Evolutionary conservation across 2,113 vertebrate genomes (phyloP).

Genomic region (Ptilorrhoa leucosticta): DNA sequence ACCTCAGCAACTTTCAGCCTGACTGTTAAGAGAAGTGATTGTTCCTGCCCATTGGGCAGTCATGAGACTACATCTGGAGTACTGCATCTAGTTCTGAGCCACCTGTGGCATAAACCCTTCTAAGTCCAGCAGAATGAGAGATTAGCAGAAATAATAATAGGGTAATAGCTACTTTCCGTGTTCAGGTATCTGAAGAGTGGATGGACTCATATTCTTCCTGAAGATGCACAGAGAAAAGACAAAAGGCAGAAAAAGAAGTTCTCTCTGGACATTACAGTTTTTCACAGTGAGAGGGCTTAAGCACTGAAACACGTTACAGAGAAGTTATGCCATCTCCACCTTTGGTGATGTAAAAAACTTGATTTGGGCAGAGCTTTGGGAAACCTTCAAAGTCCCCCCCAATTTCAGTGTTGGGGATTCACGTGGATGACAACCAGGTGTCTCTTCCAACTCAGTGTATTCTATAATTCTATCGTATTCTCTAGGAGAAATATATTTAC

Average conservation of each 20-base stretch:
- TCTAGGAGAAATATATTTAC: background rate
- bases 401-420: background rate
- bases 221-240: background rate
- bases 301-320: background rate
- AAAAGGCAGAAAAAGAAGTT: background rate
- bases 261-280: background rate
- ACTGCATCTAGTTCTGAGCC: background rate
- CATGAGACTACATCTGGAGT: background rate
- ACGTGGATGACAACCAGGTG: background rate
- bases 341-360: background rate
- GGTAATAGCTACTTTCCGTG: background rate
- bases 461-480: background rate
- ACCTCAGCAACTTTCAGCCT: background rate
- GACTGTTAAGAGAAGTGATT: background rate
- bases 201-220: background rate
- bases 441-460: background rate
- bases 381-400: background rate
- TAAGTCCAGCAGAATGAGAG: background rate
- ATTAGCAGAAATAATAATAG: background rate
- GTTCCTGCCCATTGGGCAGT: background rate
- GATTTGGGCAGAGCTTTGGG: background rate
- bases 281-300: background rate
- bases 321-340: background rate
- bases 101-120: background rate
- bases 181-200: background rate